These are phyloP conservation scores for Hydrozoanthus tunicans DNA, from an alignment of 64 coral and sea anemone genomes.

Conservation along the genomic window DNA sequence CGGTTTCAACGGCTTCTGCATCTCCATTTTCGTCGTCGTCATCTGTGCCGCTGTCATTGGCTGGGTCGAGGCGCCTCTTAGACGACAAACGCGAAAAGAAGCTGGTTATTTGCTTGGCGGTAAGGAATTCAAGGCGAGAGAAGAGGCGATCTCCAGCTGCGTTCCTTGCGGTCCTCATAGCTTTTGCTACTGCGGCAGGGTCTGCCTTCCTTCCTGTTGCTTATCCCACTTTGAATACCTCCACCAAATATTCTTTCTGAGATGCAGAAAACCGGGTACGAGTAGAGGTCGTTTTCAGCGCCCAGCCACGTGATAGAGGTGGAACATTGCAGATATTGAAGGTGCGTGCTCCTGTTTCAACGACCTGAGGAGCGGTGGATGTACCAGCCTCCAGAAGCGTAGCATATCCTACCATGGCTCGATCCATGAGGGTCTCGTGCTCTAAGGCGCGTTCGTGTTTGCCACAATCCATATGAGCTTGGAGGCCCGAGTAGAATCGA, in stretches of 20 bases:
- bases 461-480: constrained; percentile 29
- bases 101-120: constrained; percentile 20
- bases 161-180: constrained; percentile 11
- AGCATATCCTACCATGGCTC: constrained; percentile 19
- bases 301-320: constrained; percentile 34
- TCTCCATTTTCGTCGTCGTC: constrained; percentile 20
- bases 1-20: constrained; percentile 4
- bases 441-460: constrained; percentile 41
- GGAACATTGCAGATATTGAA: constrained; percentile 3
- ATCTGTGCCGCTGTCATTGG: constrained; percentile 6
- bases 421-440: constrained; percentile 38
- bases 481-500: constrained; percentile 20
- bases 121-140: constrained; percentile 15
- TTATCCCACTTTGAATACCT: constrained; percentile 41
- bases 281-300: constrained; percentile 39
- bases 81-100: constrained; percentile 25
- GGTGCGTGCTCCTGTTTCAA: neutral
- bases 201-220: constrained; percentile 38
- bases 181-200: constrained; percentile 44
- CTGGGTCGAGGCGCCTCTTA: constrained; percentile 14
- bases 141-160: constrained; percentile 22
- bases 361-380: constrained; percentile 45
- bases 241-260: constrained; percentile 40
- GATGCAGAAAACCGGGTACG: constrained; percentile 14
- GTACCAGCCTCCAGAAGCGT: constrained; percentile 37